Percentiles rank a stretch among this genome's conserved stretches.
These are phyloP conservation scores for Trematomus loennbergii DNA, from an alignment of 2,113 vertebrate genomes.

Conservation along the genomic window DNA sequence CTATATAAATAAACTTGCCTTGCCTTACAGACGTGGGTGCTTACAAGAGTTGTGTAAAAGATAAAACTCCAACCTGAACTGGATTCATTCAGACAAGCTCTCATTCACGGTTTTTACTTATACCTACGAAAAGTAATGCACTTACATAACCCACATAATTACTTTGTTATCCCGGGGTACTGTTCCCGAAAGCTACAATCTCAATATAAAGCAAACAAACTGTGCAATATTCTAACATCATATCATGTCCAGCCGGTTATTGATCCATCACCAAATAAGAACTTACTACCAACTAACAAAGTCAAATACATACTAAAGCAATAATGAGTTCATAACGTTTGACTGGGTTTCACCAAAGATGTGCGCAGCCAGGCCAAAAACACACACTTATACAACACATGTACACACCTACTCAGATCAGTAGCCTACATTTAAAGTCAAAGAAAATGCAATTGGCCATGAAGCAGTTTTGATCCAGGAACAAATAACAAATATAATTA, in stretches of 20 bases:
- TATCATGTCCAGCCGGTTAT: neutral
- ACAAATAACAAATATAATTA: neutral
- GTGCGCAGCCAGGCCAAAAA: neutral
- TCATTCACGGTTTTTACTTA: too few species aligned
- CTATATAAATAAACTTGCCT: too few species aligned
- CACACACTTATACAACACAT: neutral
- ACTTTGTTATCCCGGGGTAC: too few species aligned
- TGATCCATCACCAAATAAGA: neutral
- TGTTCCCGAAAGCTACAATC: neutral
- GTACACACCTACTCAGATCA: neutral
- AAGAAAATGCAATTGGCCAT: neutral
- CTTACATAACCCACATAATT: too few species aligned
- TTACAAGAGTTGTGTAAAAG: neutral
- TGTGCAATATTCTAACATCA: neutral
- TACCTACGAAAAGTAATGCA: too few species aligned
- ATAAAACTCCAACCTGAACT: neutral
- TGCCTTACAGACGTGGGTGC: too few species aligned
- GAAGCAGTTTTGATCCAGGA: conserved; percentile 5
- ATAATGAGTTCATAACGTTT: neutral
- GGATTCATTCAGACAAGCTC: too few species aligned
- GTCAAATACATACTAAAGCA: neutral
- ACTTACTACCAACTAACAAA: neutral
- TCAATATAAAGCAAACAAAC: neutral
- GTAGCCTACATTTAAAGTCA: neutral
- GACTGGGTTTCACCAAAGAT: neutral